Conservation (phyloP, 2,888 invertebrate species). For the Ochropleura leucogaster region DNA sequence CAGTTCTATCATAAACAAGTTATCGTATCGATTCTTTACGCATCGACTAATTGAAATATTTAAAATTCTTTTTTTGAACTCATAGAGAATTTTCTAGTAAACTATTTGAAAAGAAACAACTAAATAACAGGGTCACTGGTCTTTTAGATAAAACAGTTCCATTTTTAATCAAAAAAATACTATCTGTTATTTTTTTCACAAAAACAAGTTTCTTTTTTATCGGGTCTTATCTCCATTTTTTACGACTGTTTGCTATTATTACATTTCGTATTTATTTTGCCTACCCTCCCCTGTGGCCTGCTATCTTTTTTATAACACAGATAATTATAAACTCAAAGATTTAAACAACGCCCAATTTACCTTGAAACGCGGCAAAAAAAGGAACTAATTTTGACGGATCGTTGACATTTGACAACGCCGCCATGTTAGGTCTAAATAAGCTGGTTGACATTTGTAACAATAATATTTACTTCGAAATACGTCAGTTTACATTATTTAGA, state of each 20-base stretch:
- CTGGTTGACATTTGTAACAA: conserved; percentile 1
- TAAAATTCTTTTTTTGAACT: not conserved
- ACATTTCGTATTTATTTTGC: not conserved
- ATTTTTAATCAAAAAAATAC: not conserved
- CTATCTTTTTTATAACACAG: conserved; percentile 7
- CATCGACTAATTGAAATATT: conserved; percentile 1
- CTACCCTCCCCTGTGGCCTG: conserved; percentile 3
- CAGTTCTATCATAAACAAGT: conserved; percentile 1
- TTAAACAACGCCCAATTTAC: not conserved
- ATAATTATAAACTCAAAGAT: conserved; percentile 1
- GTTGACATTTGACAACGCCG: not conserved
- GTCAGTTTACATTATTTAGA: conserved; percentile 16
- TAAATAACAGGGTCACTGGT: not conserved
- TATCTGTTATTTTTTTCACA: not conserved
- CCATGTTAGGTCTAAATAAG: not conserved
- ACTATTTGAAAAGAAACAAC: not conserved
- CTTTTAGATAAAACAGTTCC: not conserved
- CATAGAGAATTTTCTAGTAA: not conserved
- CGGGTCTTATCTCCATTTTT: not conserved
- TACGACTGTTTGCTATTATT: not conserved
- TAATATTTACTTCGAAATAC: conserved; percentile 35
- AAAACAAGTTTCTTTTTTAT: not conserved
- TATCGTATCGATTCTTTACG: not conserved
- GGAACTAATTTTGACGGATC: conserved; percentile 2
- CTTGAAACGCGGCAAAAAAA: not conserved